Base-by-base conservation (phyloP, 1,140 invertebrate species). In the Cataglyphis hispanica region DNA sequence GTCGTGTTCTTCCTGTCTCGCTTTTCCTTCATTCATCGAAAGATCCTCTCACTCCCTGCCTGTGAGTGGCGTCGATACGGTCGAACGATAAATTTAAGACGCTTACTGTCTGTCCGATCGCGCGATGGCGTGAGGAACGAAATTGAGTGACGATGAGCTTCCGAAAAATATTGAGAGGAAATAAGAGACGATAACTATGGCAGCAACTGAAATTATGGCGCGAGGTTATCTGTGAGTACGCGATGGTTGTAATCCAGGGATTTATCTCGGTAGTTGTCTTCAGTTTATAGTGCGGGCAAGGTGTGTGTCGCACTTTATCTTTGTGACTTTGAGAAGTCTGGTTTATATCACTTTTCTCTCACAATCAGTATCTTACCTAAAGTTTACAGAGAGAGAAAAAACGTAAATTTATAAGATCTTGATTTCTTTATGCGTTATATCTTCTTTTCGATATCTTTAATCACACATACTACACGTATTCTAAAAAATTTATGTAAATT, bases 71-170 rank as follows among this genome's bases (percentile, higher is more conserved):
- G 89, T 87, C 87, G 86, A 90, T 93, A 94, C 92, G 90, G 92
- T 88, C 87, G 31, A 89, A 87, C 91, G 92, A 95, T 94, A 95
- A 94, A 95, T 95, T 95, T 93, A 91, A 93, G 92, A 92, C 91
- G 92, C 93, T 94, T 93, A 94, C 92, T 92, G 92, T 91, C 92
- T 94, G 78, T 93, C 92, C 93, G 93, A 95, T 94, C 92, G 91
- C 91, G 93, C 91, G 90, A 92, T n/a, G n/a, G n/a, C 93, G 92
- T 89, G 91, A 90, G 90, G 89, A 91, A 93, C 80, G 87, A 89
- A 92, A 93, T 92, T 93, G 93, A 94, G 92, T 92, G 91, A 92
- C 91, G 91, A 92, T 91, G 90, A 91, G 67, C 66, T 72, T 40
- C 56, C 40, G 34, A 83, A 50, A 50, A 83, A 74, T 83, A 74